Evolutionary conservation across 2,797 vertebrate species (phyloP).

Genomic region (Typhlichthys eigenmanni): DNA sequence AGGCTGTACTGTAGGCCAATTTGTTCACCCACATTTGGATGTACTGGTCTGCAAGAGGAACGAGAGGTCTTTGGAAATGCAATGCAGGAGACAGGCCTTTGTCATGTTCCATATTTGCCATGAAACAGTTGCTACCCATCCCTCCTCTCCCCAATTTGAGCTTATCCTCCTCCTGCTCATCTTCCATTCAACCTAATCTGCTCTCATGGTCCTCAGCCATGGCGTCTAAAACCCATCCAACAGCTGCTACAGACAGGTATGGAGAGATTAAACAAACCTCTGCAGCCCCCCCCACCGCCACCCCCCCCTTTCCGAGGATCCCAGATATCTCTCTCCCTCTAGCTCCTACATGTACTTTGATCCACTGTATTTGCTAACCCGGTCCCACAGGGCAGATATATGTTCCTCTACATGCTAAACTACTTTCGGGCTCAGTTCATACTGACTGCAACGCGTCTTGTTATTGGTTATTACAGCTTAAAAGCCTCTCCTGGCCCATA

Average conservation of each 20-base stretch:
- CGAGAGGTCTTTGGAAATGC: constrained; percentile 24
- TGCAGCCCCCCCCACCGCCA: constrained; percentile 47
- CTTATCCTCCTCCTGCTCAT: constrained; percentile 20
- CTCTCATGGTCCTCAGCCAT: constrained; percentile 67
- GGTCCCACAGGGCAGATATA: constrained; percentile 30
- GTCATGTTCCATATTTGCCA: constrained; percentile 47
- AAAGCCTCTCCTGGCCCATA: constrained; percentile 36
- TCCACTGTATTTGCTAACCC: constrained; percentile 48
- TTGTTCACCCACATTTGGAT: background rate
- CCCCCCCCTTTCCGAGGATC: constrained; percentile 45
- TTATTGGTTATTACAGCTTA: constrained; percentile 38
- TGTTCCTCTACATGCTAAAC: constrained; percentile 52
- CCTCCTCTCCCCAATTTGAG: constrained; percentile 23
- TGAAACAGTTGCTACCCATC: constrained; percentile 36
- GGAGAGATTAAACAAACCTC: constrained; percentile 68
- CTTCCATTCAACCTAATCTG: constrained; percentile 66
- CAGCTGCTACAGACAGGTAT: constrained; percentile 72
- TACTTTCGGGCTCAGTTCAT: constrained; percentile 30
- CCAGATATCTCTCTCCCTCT: constrained; percentile 55
- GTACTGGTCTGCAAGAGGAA: constrained; percentile 7
- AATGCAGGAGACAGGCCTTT: constrained; percentile 26
- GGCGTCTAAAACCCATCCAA: constrained; percentile 67
- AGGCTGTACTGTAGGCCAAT: too few relatives aligned
- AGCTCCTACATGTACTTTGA: constrained; percentile 63
- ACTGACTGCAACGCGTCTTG: constrained; percentile 36